Conservation (phyloP, 2,888 invertebrate species). For the Dendrolimus pini region DNA sequence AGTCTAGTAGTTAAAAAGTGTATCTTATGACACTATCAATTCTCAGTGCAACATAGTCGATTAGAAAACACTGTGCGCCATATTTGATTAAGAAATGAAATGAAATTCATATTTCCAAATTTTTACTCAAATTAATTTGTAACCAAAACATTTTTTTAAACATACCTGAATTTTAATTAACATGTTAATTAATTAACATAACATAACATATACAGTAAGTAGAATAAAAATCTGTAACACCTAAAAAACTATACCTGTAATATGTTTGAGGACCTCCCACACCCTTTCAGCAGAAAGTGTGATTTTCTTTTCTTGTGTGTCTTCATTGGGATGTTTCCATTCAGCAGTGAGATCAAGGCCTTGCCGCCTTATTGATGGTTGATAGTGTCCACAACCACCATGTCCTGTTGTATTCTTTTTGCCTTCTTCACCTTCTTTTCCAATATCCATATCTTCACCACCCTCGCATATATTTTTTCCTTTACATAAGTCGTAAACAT, state of each 20-base stretch:
- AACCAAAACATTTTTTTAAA: no score
- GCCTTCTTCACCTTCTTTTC: slow-evolving; percentile 83
- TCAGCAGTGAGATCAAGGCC: slow-evolving; percentile 97
- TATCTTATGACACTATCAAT: no score
- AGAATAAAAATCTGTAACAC: not conserved
- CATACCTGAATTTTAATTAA: no score
- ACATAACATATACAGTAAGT: no score
- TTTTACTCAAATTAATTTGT: no score
- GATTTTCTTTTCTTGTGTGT: slow-evolving; percentile 98
- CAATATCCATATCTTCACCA: slow-evolving; percentile 97
- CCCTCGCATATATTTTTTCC: slow-evolving; percentile 99
- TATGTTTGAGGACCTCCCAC: slow-evolving; percentile 97
- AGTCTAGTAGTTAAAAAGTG: no score
- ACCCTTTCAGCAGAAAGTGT: slow-evolving; percentile 95
- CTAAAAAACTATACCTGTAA: slow-evolving; percentile 74
- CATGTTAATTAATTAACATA: no score
- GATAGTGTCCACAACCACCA: slow-evolving; percentile 98
- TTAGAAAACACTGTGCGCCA: no score
- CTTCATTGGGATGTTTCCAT: slow-evolving; percentile 99
- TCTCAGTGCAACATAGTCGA: no score
- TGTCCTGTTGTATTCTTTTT: slow-evolving; percentile 79
- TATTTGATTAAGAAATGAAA: no score
- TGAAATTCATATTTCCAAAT: no score
- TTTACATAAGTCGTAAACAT: slow-evolving; percentile 98
- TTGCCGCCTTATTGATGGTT: slow-evolving; percentile 92